Evolutionary conservation across 2,113 vertebrate species (phyloP).

Genomic region (Phrynocephalus versicolor): DNA sequence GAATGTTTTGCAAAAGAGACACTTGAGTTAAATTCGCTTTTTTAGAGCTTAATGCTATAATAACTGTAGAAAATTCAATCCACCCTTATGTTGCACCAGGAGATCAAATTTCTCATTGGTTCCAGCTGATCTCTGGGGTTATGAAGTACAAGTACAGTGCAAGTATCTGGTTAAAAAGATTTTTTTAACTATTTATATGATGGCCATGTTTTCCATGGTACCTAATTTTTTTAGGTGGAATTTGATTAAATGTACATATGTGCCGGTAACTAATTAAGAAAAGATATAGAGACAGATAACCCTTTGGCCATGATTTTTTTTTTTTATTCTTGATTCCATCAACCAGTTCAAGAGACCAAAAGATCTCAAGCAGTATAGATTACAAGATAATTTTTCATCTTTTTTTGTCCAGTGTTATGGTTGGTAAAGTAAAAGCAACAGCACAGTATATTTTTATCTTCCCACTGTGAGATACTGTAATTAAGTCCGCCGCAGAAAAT

Average conservation of each 20-base stretch:
- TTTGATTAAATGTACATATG: background rate
- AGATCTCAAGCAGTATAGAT: background rate
- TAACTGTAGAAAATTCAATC: slow-evolving; percentile 20
- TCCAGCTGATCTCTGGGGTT: slow-evolving; percentile 8
- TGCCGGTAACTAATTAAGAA: background rate
- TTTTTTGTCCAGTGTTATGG: background rate
- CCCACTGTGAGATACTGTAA: background rate
- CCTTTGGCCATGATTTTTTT: too few species aligned
- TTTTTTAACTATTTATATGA: background rate
- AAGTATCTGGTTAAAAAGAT: background rate
- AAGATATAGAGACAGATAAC: background rate
- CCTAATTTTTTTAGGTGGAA: background rate
- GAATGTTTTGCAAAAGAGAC: background rate
- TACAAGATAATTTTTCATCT: background rate
- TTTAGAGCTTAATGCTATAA: slow-evolving; percentile 1
- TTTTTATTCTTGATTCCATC: too few species aligned
- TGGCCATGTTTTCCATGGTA: background rate
- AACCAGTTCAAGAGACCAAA: background rate
- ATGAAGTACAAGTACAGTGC: background rate
- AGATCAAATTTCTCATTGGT: slow-evolving; percentile 15
- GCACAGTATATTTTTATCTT: background rate
- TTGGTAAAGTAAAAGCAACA: too few species aligned
- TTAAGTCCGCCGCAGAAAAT: background rate
- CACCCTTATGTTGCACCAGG: background rate
- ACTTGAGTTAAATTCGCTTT: slow-evolving; percentile 2